Conservation (phyloP, 2,888 invertebrate genomes). For the Chorisops tibialis region DNA sequence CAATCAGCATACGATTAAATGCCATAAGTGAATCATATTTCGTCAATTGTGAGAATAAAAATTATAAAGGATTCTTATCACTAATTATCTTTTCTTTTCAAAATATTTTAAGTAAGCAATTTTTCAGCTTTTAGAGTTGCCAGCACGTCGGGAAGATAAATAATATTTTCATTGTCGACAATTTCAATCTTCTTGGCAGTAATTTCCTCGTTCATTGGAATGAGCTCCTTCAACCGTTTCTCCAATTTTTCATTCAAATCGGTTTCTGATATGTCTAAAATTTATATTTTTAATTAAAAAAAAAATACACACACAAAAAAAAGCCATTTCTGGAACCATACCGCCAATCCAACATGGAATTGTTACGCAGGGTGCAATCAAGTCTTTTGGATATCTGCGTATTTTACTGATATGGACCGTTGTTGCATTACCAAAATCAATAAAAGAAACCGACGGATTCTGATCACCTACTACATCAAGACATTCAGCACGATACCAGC, state of each 20-base stretch:
- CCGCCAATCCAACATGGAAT: slow-evolving; percentile 42
- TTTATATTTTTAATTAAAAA: not conserved
- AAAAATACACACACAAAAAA: no score
- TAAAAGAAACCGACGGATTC: slow-evolving; percentile 45
- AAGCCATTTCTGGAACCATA: slow-evolving; percentile 27
- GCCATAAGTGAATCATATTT: no score
- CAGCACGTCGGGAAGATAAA: not conserved
- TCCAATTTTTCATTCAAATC: not conserved
- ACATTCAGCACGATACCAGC: slow-evolving; percentile 48
- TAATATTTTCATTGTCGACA: slow-evolving; percentile 2
- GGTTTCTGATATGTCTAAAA: slow-evolving; percentile 11
- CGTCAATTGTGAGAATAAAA: no score
- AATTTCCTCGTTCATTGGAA: slow-evolving; percentile 14
- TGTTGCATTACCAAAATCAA: slow-evolving; percentile 47
- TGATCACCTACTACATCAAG: slow-evolving; percentile 49
- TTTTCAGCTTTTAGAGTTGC: slow-evolving; percentile 10
- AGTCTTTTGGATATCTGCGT: slow-evolving; percentile 45
- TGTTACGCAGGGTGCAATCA: slow-evolving; percentile 43
- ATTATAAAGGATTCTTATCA: no score
- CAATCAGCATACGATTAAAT: no score
- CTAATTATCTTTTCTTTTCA: no score
- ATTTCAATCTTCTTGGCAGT: not conserved
- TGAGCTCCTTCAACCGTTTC: slow-evolving; percentile 2
- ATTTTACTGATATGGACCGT: slow-evolving; percentile 42
- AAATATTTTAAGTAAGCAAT: no score